Percentiles rank a stretch among this genome's conserved stretches.
Conservation (phyloP, 2,113 vertebrate genomes). For the Romanogobio albipinnatus region DNA sequence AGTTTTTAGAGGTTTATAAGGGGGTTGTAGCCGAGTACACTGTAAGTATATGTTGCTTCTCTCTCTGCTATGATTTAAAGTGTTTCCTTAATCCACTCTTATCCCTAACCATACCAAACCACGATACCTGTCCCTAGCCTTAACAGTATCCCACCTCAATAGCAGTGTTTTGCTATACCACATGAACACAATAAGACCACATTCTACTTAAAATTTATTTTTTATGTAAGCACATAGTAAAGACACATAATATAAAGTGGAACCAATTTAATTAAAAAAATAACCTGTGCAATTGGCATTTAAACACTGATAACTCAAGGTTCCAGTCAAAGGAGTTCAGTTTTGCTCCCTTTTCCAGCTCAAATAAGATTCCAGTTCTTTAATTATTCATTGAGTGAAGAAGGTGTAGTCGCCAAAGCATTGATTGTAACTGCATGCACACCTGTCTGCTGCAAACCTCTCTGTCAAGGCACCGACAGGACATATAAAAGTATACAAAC, state of each 20-base stretch:
- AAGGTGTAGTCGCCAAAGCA: not conserved
- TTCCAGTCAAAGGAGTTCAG: not conserved
- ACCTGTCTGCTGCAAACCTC: not conserved
- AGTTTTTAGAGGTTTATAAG: slow-evolving; percentile 95
- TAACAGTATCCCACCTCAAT: not conserved
- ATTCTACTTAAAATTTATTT: not conserved
- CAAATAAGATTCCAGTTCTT: not conserved
- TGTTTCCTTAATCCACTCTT: not conserved
- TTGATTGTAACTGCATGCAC: not conserved
- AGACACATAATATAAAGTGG: not conserved
- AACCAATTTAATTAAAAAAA: not conserved
- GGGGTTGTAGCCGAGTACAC: slow-evolving; percentile 86
- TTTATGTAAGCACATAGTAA: not conserved
- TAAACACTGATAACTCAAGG: not conserved
- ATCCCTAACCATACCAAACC: not conserved
- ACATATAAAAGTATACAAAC: not conserved
- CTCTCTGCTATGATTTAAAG: not conserved
- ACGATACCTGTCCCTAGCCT: not conserved
- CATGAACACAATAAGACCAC: not conserved
- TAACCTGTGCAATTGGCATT: too few species aligned
- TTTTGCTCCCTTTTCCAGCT: not conserved
- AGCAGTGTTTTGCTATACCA: not conserved
- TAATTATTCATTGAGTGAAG: slow-evolving; percentile 10
- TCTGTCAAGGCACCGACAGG: not conserved
- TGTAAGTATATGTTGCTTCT: slow-evolving; percentile 79